phyloP scores from a whole-genome alignment of 2,797 vertebrate genomes.

The Chaetodon trifasciatus region DNA sequence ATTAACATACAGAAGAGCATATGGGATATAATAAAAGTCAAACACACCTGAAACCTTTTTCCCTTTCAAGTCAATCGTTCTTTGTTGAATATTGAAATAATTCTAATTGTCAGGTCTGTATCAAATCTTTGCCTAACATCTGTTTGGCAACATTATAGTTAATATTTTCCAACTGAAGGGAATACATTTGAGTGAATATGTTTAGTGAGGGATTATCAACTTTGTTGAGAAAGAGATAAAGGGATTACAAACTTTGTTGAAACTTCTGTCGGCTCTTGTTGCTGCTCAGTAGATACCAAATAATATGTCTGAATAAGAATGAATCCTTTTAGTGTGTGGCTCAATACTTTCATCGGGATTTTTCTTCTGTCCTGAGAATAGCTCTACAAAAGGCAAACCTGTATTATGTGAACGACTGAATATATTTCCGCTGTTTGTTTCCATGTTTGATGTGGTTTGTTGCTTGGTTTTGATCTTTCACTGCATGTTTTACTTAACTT shows the following conservation, averaged over 20 bases:
- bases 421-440: background rate
- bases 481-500: conserved; percentile 4
- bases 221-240: conserved; percentile 54
- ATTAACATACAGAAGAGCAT: conserved; percentile 32
- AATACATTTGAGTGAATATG: conserved; percentile 26
- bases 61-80: background rate
- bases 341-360: conserved; percentile 19
- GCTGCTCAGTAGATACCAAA: conserved; percentile 27
- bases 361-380: conserved; percentile 9
- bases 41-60: background rate
- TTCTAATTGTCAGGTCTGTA: background rate
- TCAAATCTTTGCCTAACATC: conserved; percentile 4
- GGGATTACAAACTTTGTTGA: conserved; percentile 39
- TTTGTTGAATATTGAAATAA: background rate
- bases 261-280: conserved; percentile 37
- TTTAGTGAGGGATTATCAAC: conserved; percentile 41
- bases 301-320: conserved; percentile 13
- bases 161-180: conserved; percentile 13
- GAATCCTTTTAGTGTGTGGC: conserved; percentile 7
- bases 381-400: background rate
- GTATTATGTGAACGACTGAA: background rate
- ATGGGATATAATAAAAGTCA: conserved; percentile 17
- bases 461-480: background rate
- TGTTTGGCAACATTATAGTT: conserved; percentile 21
- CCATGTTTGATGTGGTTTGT: background rate